Evolutionary conservation across 2,113 vertebrate species (phyloP).

Genomic region (Dolichallabes microphthalmus): DNA sequence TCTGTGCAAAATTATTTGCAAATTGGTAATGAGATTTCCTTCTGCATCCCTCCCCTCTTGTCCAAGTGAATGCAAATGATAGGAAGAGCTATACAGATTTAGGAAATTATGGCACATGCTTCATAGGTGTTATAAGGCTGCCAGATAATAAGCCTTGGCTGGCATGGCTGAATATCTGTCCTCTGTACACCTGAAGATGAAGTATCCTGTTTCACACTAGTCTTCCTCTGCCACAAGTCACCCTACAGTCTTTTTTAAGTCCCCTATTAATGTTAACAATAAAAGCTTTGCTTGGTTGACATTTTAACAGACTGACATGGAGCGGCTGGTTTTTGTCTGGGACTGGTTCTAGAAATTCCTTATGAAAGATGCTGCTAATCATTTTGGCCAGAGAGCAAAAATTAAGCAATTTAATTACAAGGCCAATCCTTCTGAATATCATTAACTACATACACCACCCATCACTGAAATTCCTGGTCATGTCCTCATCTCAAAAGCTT

Average conservation of each 20-base stretch:
- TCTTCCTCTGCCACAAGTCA: background rate
- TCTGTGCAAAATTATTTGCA: conserved; percentile 55
- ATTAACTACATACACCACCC: background rate
- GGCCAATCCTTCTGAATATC: background rate
- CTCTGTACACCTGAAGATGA: background rate
- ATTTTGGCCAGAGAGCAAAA: background rate
- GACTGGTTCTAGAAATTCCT: background rate
- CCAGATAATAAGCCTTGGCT: conserved; percentile 11
- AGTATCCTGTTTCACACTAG: conserved; percentile 3
- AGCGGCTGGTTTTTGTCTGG: background rate
- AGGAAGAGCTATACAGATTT: background rate
- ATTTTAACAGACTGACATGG: background rate
- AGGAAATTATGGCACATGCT: background rate
- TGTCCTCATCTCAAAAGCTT: conserved; percentile 1
- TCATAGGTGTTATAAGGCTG: conserved; percentile 2
- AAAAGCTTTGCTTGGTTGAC: conserved; percentile 8
- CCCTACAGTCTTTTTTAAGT: background rate
- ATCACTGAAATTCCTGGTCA: background rate
- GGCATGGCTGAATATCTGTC: background rate
- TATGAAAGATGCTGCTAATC: background rate
- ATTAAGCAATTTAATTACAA: background rate
- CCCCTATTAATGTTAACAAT: background rate
- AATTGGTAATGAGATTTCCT: conserved; percentile 53
- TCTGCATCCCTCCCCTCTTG: conserved; percentile 11
- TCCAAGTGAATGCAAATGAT: conserved; percentile 1